Evolutionary conservation across 2,113 vertebrate species (phyloP).

Genomic region (Brachyhypopomus gauderio): DNA sequence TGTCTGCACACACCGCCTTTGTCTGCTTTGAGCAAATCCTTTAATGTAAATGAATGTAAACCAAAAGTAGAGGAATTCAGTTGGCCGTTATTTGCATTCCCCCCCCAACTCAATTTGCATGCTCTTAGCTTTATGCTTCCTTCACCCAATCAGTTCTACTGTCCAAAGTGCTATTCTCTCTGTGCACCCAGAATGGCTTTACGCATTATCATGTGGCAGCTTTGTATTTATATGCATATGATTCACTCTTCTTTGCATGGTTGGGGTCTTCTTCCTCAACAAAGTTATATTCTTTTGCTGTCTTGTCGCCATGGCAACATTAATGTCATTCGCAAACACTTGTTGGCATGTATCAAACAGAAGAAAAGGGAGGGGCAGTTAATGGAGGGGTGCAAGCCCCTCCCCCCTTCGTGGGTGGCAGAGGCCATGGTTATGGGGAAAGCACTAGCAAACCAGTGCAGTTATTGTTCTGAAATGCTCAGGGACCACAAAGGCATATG

Average conservation of each 20-base stretch:
- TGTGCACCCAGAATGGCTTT: not conserved
- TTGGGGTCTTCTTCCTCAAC: not conserved
- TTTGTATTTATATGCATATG: conserved; percentile 5
- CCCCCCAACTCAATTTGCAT: conserved; percentile 7
- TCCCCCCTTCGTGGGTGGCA: conserved; percentile 32
- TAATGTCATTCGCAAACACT: conserved; percentile 48
- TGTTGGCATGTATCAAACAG: not conserved
- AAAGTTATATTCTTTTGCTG: not conserved
- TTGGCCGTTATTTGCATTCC: not conserved
- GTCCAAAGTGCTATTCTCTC: not conserved
- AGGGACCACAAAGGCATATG: not conserved
- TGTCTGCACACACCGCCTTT: conserved; percentile 12
- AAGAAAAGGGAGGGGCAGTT: conserved; percentile 31
- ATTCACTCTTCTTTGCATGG: not conserved
- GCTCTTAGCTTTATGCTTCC: not conserved
- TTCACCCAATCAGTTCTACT: not conserved
- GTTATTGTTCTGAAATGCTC: conserved; percentile 7
- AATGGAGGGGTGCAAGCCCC: conserved; percentile 30
- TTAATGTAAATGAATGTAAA: not conserved
- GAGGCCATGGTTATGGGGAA: conserved; percentile 13
- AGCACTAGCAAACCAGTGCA: conserved; percentile 9
- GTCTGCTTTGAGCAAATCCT: not conserved
- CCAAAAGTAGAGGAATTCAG: not conserved
- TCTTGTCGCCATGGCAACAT: conserved; percentile 39
- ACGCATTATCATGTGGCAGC: not conserved